phyloP scores from a whole-genome alignment of 2,113 vertebrate genomes.

The Microcebus ravelobensis region DNA sequence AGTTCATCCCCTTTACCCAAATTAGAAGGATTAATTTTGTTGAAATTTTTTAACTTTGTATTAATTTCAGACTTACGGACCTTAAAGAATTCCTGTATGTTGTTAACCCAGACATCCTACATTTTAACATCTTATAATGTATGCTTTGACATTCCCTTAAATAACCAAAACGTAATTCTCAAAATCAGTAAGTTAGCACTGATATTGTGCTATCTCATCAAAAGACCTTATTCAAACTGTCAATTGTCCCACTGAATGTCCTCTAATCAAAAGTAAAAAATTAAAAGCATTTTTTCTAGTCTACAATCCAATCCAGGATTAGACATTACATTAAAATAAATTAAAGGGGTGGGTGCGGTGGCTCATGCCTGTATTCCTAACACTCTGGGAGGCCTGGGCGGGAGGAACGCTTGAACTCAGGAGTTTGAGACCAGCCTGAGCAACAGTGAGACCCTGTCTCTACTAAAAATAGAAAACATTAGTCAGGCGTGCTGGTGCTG shows the following conservation, averaged over 20 bases:
- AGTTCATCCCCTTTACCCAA: background rate
- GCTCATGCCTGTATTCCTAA: too few species aligned
- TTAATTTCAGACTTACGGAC: background rate
- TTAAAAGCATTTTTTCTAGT: background rate
- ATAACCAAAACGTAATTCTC: background rate
- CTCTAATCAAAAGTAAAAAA: background rate
- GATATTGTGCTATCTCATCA: background rate
- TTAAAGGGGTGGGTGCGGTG: background rate
- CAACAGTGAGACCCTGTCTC: too few species aligned
- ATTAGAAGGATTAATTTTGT: constrained; percentile 4
- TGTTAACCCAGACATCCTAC: background rate
- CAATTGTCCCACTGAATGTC: background rate
- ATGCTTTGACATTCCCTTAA: background rate
- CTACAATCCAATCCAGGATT: background rate
- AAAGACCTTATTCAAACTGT: background rate
- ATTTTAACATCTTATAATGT: background rate
- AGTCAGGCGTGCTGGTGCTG: too few species aligned
- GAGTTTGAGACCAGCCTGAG: too few species aligned
- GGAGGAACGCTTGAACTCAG: too few species aligned
- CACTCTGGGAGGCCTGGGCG: too few species aligned
- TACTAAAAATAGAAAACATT: too few species aligned
- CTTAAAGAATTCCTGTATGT: background rate
- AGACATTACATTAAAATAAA: background rate
- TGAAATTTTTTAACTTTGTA: constrained; percentile 8
- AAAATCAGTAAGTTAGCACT: background rate